Base-by-base conservation (phyloP, 2,888 invertebrate genomes). In the Nemotelus pantherinus region DNA sequence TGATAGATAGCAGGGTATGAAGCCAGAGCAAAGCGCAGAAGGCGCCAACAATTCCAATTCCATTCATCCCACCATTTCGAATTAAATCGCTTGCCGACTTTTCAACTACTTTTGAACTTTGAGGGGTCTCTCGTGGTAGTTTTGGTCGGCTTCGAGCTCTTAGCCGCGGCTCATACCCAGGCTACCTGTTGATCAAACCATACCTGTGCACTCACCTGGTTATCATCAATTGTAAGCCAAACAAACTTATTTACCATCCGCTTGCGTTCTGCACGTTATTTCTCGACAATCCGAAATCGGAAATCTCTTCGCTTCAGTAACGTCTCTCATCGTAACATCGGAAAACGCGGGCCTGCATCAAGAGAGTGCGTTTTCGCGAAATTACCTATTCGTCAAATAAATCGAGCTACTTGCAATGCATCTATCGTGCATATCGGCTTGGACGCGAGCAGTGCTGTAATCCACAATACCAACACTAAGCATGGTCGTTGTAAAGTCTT, bases 171-270 rank as follows among this genome's bases (percentile, higher is more conserved):
- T 74, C 74, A 74, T 74, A 74, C 74, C 74, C 74, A 60, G 74
- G 74, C 74, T 74, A 74, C 74, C 74, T 74, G 74, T 74, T 74
- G 74, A 74, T 63, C 74, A 60, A 74, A 74, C 74, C 74, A 74
- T 74, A 74, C 74, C 74, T 74, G 74, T 41, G 43, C 48, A 63
- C 48, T 74, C 63, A 74, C 74, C 74, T 74, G 74, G 74, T 63
- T 74, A 74, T 74, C 74, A 74, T 74, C 58, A 74, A 39, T 39
- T 74, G 74, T 74, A 74, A 74, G 74, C 60, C 57, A 10, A 48
- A 74, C 63, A 45, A 45, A 71, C 55, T 71, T 43, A 43, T n/a
- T 55, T 47, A 70, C 53, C 43, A 68, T 50, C 50, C 50, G 43
- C 7, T 65, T 47, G 50, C 50, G 6, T 50, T 50, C 9, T 50